phyloP scores from a whole-genome alignment of 2,113 vertebrate genomes.

The Colossoma macropomum region DNA sequence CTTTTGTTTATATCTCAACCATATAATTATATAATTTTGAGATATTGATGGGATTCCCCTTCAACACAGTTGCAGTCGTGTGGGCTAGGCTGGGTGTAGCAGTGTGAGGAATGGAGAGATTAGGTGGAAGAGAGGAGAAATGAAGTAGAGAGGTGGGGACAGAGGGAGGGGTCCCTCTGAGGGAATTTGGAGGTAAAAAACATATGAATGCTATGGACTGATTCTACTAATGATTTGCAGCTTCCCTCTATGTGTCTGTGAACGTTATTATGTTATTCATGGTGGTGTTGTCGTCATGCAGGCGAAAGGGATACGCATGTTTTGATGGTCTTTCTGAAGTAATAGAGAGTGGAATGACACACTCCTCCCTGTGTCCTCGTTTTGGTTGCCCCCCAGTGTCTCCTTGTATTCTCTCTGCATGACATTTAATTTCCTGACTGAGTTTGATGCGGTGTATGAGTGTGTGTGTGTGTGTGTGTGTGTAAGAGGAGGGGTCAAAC shows the following conservation, averaged over 20 bases:
- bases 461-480: slow-evolving; percentile 23
- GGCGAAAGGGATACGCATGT: background rate
- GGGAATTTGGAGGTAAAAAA: background rate
- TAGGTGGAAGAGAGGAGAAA: slow-evolving; percentile 11
- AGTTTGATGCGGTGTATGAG: slow-evolving; percentile 36
- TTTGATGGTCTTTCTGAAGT: background rate
- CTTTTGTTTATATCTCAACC: too few species aligned
- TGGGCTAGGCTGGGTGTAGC: slow-evolving; percentile 4
- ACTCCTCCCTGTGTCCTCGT: slow-evolving; percentile 6
- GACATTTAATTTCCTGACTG: slow-evolving; percentile 67
- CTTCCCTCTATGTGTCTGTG: background rate
- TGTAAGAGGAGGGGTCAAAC: background rate
- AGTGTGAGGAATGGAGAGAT: slow-evolving; percentile 17
- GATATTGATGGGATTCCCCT: too few species aligned
- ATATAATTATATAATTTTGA: too few species aligned
- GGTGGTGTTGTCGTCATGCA: background rate
- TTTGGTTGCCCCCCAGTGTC: background rate
- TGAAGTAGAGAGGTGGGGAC: background rate
- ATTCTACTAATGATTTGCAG: background rate
- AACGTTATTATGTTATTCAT: background rate
- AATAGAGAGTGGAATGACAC: slow-evolving; percentile 10
- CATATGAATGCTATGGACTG: background rate
- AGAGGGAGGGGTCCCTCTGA: slow-evolving; percentile 6
- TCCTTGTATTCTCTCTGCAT: slow-evolving; percentile 32
- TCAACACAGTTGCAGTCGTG: background rate